A percentile compares a stretch with the other conserved stretches of the same genome.
Conservation (phyloP, 1,140 invertebrate species). For the Pogonognathellus flavescens region DNA sequence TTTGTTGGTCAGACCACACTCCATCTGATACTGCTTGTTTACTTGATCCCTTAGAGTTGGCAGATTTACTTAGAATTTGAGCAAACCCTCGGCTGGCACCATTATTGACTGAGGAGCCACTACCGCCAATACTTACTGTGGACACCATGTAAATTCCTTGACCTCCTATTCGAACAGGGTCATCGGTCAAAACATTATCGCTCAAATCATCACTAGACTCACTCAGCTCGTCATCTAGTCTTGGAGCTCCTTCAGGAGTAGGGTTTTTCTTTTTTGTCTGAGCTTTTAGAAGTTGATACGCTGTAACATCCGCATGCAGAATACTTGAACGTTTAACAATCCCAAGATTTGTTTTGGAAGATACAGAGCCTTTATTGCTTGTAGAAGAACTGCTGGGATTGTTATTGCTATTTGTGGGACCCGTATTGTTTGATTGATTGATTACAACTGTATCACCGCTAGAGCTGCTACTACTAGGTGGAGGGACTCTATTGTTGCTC, state of each 20-base stretch:
- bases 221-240: constrained; percentile 34
- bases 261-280: constrained; percentile 45
- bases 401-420: constrained; percentile 28
- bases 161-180: constrained; percentile 64
- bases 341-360: neutral
- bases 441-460: constrained; percentile 20
- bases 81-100: constrained; percentile 8
- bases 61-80: constrained; percentile 35
- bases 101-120: constrained; percentile 38
- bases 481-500: neutral
- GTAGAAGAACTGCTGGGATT: constrained; percentile 19
- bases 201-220: constrained; percentile 70
- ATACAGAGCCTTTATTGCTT: constrained; percentile 30
- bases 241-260: constrained; percentile 65
- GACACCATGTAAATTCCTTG: constrained; percentile 64
- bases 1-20: constrained; percentile 51
- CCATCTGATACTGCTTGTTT: neutral
- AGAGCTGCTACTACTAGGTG: constrained; percentile 25
- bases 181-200: constrained; percentile 72
- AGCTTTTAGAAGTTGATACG: constrained; percentile 80
- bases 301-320: constrained; percentile 86
- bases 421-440: constrained; percentile 18
- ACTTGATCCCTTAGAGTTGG: neutral
- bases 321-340: constrained; percentile 76
- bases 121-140: neutral